Conservation (phyloP, 2,888 invertebrate genomes). For the Nomada flava region DNA sequence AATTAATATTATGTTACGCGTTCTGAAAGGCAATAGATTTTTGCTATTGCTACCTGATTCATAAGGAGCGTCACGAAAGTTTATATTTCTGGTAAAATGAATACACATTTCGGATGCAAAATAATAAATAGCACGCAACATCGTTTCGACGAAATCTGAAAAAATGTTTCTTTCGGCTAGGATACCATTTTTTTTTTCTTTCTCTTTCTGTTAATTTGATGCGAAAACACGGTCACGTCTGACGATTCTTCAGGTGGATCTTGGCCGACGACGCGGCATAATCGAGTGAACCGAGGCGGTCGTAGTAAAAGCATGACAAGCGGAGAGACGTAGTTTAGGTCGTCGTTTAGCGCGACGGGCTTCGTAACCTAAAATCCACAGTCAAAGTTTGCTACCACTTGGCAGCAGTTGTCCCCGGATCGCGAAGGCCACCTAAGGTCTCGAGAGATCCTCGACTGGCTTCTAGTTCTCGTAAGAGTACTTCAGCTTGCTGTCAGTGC, state of each 20-base stretch:
- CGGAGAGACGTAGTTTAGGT: slow-evolving; percentile 46
- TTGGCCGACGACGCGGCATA: slow-evolving; percentile 20
- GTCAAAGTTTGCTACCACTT: slow-evolving; percentile 62
- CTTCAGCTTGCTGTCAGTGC: slow-evolving; percentile 64
- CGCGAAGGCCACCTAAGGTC: slow-evolving; percentile 66
- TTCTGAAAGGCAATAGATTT: too few relatives aligned
- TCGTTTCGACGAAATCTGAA: too few relatives aligned
- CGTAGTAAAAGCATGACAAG: slow-evolving; percentile 74
- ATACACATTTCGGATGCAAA: too few relatives aligned
- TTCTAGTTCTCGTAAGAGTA: slow-evolving; percentile 65
- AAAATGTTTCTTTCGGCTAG: background rate
- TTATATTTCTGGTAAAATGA: too few relatives aligned
- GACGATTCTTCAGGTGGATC: background rate
- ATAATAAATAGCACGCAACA: too few relatives aligned
- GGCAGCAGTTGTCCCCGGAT: slow-evolving; percentile 62
- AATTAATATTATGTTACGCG: too few relatives aligned
- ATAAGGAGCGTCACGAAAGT: too few relatives aligned
- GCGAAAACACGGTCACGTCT: background rate
- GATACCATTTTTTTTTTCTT: too few relatives aligned
- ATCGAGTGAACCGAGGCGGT: slow-evolving; percentile 69
- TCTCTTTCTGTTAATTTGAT: too few relatives aligned
- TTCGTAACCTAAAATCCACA: slow-evolving; percentile 64
- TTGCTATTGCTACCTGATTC: background rate
- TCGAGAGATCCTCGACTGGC: slow-evolving; percentile 66
- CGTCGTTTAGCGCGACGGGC: slow-evolving; percentile 52